A percentile compares a stretch with the other conserved stretches of the same genome.
phyloP scores from a whole-genome alignment of 2,797 vertebrate genomes.

The Yasuhikotakia modesta region DNA sequence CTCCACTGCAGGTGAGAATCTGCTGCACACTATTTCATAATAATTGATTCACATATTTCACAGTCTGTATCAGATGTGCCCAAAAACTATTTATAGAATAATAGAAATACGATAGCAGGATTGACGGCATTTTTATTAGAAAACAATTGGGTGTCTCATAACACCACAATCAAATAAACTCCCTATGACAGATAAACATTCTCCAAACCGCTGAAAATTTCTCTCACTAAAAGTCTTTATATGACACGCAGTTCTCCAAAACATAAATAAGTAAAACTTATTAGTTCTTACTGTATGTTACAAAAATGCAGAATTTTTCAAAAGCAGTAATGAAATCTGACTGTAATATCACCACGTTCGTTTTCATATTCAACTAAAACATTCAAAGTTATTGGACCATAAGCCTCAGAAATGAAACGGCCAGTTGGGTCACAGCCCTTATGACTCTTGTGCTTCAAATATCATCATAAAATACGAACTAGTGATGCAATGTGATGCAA shows the following conservation, averaged over 20 bases:
- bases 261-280: neutral
- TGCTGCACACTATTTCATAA: neutral
- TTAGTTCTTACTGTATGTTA: neutral
- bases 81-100: slow-evolving; percentile 25
- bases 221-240: slow-evolving; percentile 54
- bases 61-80: slow-evolving; percentile 3
- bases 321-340: neutral
- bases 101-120: slow-evolving; percentile 3
- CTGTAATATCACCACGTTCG: neutral
- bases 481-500: neutral
- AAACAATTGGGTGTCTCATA: slow-evolving; percentile 53
- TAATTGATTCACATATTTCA: slow-evolving; percentile 13
- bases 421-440: no score
- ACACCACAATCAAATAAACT: slow-evolving; percentile 59
- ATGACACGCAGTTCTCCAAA: slow-evolving; percentile 29
- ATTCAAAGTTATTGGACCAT: no score
- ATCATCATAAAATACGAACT: neutral
- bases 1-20: neutral
- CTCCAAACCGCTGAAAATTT: slow-evolving; percentile 2
- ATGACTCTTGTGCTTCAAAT: neutral
- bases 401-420: no score
- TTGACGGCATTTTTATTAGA: slow-evolving; percentile 38
- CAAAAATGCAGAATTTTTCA: neutral
- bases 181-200: slow-evolving; percentile 51
- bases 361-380: slow-evolving; percentile 1